phyloP scores from a whole-genome alignment of 1,140 invertebrate species.

The Caenorhabditis latens region DNA sequence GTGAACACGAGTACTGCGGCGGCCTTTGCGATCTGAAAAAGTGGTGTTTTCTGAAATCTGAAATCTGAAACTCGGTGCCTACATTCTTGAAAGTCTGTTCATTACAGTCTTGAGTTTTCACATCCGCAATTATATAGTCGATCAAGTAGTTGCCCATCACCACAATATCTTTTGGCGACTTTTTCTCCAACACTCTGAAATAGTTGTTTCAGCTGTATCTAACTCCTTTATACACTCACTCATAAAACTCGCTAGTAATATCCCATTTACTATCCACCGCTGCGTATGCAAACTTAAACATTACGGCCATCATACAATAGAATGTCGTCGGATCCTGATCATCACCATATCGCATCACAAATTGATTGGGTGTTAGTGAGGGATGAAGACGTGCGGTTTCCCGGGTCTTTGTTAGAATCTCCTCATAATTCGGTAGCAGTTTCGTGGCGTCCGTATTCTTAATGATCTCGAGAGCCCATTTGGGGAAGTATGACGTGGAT shows the following conservation, averaged over 20 bases:
- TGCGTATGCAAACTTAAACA: conserved; percentile 7
- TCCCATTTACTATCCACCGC: neutral
- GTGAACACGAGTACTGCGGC: conserved; percentile 52
- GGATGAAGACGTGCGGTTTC: neutral
- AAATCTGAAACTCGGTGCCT: too few species aligned
- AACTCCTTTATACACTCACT: neutral
- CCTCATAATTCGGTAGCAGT: neutral
- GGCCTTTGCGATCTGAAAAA: conserved; percentile 53
- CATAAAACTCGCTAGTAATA: conserved; percentile 8
- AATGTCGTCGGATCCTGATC: neutral
- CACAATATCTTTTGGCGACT: conserved; percentile 44
- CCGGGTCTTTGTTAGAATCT: neutral
- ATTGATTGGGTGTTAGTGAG: neutral
- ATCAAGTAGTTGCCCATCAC: conserved; percentile 52
- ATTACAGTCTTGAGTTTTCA: neutral
- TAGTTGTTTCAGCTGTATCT: neutral
- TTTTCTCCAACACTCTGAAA: conserved; percentile 57
- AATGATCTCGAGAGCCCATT: conserved; percentile 2
- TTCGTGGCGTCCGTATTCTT: neutral
- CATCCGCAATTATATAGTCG: conserved; percentile 47
- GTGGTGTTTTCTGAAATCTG: neutral
- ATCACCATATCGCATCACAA: conserved; percentile 1
- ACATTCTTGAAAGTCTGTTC: conserved; percentile 57
- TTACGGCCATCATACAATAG: conserved; percentile 25
- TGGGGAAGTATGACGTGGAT: conserved; percentile 14